Base-by-base conservation (phyloP, 2,113 vertebrate species). In the Onychostruthus taczanowskii region DNA sequence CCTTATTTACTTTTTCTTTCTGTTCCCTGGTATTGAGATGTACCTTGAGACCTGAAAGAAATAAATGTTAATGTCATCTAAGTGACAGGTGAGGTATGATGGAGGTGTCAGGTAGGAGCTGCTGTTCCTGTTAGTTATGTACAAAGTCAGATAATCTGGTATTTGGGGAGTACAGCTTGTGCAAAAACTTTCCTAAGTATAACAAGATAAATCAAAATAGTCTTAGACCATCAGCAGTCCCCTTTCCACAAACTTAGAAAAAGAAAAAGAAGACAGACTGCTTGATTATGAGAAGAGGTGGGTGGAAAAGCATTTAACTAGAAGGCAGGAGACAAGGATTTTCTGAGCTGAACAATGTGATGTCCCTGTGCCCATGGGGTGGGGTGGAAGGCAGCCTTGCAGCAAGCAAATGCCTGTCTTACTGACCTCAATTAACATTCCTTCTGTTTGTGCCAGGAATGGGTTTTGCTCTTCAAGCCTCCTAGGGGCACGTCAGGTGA, bases 391-490 rank as follows among this genome's bases (percentile, higher is more conserved):
- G 49, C 53, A 91, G 82, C 49, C 67, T 56, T 79, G 70, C 11
- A 14, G 75, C 49, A 68, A 78, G 56, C 30, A 79, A 84, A 67
- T 19, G 7, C 86, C 73, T 82, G 41, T 27, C 58, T 89, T 72
- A 1, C 20, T 90, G 87, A 82, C 82, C 90, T 93, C 90, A 90
- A 85, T 93, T 93, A 96, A 91, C 58, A 69, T 61, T 85, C 2
- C 1, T 64, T 39, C 61, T 70, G 19, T 75, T 82, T 39, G 20
- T 79, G 58, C 62, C 17, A 58, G 31, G 13, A 33, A 28, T 53
- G 53, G 59, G 26, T 53, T 79, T 78, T 84, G 30, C 46, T 86
- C 79, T 74, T 79, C 77, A 61, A 30, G 53, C 44, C 69, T 76
- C 59, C 81, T n/a, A 87, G 49, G 53, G 91, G 73, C 49, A 17